Conservation (phyloP, 2,888 invertebrate species). For the Zaprionus lineosus region DNA sequence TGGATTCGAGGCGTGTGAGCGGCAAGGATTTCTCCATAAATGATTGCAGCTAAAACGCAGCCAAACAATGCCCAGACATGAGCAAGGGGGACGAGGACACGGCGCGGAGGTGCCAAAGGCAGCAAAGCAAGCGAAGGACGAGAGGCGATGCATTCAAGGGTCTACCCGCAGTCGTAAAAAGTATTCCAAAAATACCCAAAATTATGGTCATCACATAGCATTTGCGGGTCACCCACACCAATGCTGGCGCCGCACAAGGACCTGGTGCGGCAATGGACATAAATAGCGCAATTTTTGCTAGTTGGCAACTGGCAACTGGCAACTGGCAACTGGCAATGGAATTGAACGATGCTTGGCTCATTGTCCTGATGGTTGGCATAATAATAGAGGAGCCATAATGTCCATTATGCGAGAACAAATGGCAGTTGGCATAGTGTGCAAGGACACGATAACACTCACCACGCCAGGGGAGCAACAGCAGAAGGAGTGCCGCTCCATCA, state of each 20-base stretch:
- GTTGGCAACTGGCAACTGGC: constrained; percentile 10
- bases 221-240: constrained; percentile 2
- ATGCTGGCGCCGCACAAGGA: neutral
- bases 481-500: neutral
- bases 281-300: constrained; percentile 34
- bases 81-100: neutral
- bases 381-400: constrained; percentile 81
- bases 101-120: neutral
- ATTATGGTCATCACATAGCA: constrained; percentile 54
- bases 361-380: constrained; percentile 60
- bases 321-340: constrained; percentile 20
- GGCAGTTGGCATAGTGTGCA: constrained; percentile 68
- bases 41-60: constrained; percentile 49
- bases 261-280: neutral
- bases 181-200: constrained; percentile 55
- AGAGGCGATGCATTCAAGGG: constrained; percentile 1
- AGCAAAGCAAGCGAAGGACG: neutral
- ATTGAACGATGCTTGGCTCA: constrained; percentile 44
- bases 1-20: no score
- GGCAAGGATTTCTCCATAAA: constrained; percentile 40
- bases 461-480: constrained; percentile 13
- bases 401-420: constrained; percentile 83
- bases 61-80: constrained; percentile 50
- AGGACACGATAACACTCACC: constrained; percentile 52
- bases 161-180: constrained; percentile 30